Conservation (phyloP, 2,113 vertebrate species). For the Zootoca vivipara region DNA sequence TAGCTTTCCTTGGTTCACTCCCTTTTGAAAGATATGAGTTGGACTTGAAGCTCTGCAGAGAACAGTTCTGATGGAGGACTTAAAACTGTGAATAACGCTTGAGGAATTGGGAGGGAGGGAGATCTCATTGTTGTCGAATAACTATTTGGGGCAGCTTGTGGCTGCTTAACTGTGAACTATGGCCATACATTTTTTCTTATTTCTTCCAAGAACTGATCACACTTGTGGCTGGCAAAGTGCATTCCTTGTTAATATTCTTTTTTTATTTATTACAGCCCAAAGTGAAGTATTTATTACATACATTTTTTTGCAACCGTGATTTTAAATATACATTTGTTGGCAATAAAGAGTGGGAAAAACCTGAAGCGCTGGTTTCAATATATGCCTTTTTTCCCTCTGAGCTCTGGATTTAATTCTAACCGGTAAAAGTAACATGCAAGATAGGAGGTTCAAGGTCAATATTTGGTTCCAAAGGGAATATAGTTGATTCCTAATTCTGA, state of each 20-base stretch:
- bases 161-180: slow-evolving; percentile 84
- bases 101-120: slow-evolving; percentile 70
- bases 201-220: slow-evolving; percentile 76
- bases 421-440: neutral
- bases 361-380: slow-evolving; percentile 17
- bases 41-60: slow-evolving; percentile 71
- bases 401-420: neutral
- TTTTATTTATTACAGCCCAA: slow-evolving; percentile 96
- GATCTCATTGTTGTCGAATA: slow-evolving; percentile 70
- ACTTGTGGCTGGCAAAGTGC: slow-evolving; percentile 85
- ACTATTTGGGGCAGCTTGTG: slow-evolving; percentile 75
- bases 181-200: slow-evolving; percentile 71
- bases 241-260: slow-evolving; percentile 87
- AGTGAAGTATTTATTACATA: slow-evolving; percentile 95
- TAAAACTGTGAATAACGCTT: slow-evolving; percentile 80
- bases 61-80: slow-evolving; percentile 77
- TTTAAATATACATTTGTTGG: slow-evolving; percentile 78
- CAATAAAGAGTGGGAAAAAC: slow-evolving; percentile 79
- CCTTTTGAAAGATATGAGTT: slow-evolving; percentile 60
- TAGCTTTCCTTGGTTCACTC: slow-evolving; percentile 61
- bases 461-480: neutral
- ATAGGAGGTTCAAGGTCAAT: neutral
- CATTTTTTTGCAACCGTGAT: slow-evolving; percentile 68
- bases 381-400: neutral
- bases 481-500: neutral